Conservation (phyloP, 2,888 invertebrate genomes). For the Tiphia femorata region DNA sequence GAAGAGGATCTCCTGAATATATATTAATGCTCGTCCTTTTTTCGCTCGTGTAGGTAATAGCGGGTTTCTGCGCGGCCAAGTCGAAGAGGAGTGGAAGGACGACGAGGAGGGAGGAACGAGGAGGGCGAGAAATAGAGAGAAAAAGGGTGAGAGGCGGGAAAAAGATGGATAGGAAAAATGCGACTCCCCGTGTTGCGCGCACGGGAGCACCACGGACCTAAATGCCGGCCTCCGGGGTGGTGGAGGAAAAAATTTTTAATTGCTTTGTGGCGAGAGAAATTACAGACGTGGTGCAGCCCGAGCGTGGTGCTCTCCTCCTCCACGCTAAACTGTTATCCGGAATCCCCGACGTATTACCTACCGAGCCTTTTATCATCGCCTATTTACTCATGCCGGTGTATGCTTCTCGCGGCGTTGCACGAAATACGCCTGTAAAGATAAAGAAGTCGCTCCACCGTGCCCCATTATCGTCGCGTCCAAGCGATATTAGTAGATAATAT, state of each 20-base stretch:
- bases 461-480: too few relatives aligned
- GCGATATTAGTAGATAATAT: too few relatives aligned
- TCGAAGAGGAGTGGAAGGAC: too few relatives aligned
- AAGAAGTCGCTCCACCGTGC: too few relatives aligned
- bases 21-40: slow-evolving; percentile 47
- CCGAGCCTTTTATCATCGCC: too few relatives aligned
- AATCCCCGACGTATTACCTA: too few relatives aligned
- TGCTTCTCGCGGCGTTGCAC: too few relatives aligned
- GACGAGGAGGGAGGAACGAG: slow-evolving; percentile 19
- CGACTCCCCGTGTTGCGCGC: slow-evolving; percentile 19
- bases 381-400: too few relatives aligned
- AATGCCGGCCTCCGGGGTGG: slow-evolving; percentile 9
- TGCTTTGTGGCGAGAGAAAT: slow-evolving; percentile 33
- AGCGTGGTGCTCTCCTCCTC: background rate
- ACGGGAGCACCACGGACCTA: slow-evolving; percentile 31
- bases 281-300: slow-evolving; percentile 21
- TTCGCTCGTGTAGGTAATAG: slow-evolving; percentile 40
- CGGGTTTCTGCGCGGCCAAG: slow-evolving; percentile 29
- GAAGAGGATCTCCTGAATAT: slow-evolving; percentile 40
- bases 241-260: slow-evolving; percentile 36
- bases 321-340: background rate
- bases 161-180: slow-evolving; percentile 8
- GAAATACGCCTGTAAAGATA: too few relatives aligned
- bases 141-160: slow-evolving; percentile 8
- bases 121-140: slow-evolving; percentile 1